Evolutionary conservation across 92 coral and sea anemone genomes (phyloP).

Genomic region (Actinostola sp.): DNA sequence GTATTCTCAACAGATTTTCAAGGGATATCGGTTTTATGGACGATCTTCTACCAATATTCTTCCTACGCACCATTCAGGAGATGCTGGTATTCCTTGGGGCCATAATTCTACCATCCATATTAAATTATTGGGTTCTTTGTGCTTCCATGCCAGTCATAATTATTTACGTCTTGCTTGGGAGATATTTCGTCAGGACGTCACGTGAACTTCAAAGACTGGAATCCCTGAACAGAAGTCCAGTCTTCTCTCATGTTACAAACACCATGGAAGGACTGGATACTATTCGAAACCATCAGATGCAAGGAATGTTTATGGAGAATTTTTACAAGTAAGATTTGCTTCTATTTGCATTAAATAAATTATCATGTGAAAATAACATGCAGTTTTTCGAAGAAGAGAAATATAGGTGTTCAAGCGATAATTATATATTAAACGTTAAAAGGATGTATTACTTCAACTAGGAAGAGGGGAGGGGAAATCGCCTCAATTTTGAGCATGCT

Average conservation of each 20-base stretch:
- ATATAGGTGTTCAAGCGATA: too few species aligned
- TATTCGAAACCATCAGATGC: slow-evolving; percentile 51
- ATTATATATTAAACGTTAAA: too few species aligned
- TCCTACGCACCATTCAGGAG: slow-evolving; percentile 46
- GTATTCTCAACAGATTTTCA: slow-evolving; percentile 50
- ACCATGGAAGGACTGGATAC: slow-evolving; percentile 64
- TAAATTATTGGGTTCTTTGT: slow-evolving; percentile 45
- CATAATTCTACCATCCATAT: slow-evolving; percentile 40
- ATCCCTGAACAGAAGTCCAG: slow-evolving; percentile 58
- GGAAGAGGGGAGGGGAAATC: too few species aligned
- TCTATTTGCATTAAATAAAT: too few species aligned
- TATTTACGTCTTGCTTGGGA: slow-evolving; percentile 48
- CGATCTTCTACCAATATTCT: slow-evolving; percentile 49
- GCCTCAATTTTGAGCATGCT: too few species aligned
- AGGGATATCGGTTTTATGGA: slow-evolving; percentile 58
- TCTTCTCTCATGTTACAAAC: slow-evolving; percentile 55
- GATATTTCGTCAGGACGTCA: slow-evolving; percentile 70
- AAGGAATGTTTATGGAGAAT: slow-evolving; percentile 21
- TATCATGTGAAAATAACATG: too few species aligned
- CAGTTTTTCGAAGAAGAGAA: too few species aligned
- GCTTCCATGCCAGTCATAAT: slow-evolving; percentile 55
- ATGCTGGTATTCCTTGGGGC: slow-evolving; percentile 54
- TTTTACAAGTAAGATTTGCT: slow-evolving; percentile 65
- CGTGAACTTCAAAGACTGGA: slow-evolving; percentile 69
- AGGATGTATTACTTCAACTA: too few species aligned